These are phyloP conservation scores for Chaunax sp. DNA, from an alignment of 2,797 vertebrate genomes.

Conservation along the genomic window DNA sequence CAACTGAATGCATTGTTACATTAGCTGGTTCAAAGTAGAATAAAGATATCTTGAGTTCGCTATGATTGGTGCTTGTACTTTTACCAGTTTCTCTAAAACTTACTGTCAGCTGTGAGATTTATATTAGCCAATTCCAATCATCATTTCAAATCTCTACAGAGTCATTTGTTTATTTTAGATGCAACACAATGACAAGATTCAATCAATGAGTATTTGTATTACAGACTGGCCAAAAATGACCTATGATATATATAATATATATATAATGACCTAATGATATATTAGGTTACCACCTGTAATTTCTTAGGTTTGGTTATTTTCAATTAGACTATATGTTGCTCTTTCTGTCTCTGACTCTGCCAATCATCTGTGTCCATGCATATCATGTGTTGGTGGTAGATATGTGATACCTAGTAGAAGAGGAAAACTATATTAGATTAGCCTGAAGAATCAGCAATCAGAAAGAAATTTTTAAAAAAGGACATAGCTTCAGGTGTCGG, in stretches of 20 bases:
- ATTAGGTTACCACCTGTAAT: no score
- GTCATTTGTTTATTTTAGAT: no score
- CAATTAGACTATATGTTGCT: neutral
- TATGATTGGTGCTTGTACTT: constrained; percentile 12
- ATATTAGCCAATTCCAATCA: no score
- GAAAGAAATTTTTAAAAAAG: neutral
- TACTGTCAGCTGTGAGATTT: no score
- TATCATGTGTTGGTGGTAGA: neutral
- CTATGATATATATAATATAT: no score
- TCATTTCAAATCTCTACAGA: no score
- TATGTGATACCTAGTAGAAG: neutral
- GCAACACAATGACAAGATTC: no score
- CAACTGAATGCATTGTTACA: constrained; percentile 17
- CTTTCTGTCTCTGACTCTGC: neutral
- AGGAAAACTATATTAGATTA: neutral
- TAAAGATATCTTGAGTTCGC: constrained; percentile 31
- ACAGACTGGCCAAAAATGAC: no score
- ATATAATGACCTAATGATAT: no score
- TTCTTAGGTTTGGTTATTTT: neutral
- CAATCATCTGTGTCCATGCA: neutral
- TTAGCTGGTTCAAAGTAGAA: constrained; percentile 1
- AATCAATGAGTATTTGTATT: no score
- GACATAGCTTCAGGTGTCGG: neutral
- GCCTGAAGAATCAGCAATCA: neutral
- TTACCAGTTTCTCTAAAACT: no score